These are phyloP conservation scores for Odontocerum albicorne DNA, from an alignment of 2,888 invertebrate genomes.

Conservation along the genomic window DNA sequence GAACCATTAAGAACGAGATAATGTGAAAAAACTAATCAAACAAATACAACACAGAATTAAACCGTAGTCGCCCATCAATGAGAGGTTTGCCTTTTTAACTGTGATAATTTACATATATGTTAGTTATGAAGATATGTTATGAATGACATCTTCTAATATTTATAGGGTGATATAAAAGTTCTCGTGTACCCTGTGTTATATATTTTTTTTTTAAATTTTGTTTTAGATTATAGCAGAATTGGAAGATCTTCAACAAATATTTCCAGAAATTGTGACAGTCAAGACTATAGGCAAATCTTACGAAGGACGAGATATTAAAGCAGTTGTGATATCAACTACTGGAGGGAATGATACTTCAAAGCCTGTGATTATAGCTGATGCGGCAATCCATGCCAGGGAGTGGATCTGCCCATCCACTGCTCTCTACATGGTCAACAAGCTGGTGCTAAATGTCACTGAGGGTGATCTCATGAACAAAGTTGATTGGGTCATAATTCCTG, in stretches of 20 bases:
- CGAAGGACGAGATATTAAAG: conserved; percentile 58
- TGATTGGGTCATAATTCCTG: conserved; percentile 68
- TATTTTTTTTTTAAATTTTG: too few species aligned
- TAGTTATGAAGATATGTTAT: too few species aligned
- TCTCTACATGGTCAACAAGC: conserved; percentile 64
- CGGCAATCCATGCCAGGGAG: conserved; percentile 66
- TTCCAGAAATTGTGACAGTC: conserved; percentile 53
- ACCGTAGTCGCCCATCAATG: too few species aligned
- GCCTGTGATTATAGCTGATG: conserved; percentile 63
- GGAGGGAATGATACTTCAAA: conserved; percentile 50
- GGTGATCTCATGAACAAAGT: conserved; percentile 57
- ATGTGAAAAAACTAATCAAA: too few species aligned
- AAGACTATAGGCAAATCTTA: too few species aligned
- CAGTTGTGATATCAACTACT: conserved; percentile 62
- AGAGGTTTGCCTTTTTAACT: too few species aligned
- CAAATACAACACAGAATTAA: too few species aligned
- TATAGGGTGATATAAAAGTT: too few species aligned
- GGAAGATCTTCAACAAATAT: conserved; percentile 46
- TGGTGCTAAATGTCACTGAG: conserved; percentile 61
- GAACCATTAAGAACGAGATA: too few species aligned
- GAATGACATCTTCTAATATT: too few species aligned
- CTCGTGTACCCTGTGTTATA: too few species aligned
- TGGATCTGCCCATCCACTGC: conserved; percentile 71
- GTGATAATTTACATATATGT: too few species aligned
- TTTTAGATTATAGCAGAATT: conserved; percentile 56